Evolutionary conservation across 2,797 vertebrate genomes (phyloP), one percentile per base, ranked within the genome.

Genomic region (Ceryle rudis): DNA sequence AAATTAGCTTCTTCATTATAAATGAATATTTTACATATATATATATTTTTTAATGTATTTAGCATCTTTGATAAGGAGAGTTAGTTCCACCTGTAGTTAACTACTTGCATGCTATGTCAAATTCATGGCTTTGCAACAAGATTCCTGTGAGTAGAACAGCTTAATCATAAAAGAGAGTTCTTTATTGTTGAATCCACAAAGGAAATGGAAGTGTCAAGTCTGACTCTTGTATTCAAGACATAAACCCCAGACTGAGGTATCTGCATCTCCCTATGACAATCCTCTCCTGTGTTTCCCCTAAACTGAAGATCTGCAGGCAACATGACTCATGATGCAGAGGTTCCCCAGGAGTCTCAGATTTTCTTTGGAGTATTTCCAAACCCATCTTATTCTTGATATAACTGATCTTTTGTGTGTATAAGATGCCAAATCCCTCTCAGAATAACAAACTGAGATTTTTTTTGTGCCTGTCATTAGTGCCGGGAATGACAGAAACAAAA

Each of bases 1-100:
- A 81, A 97, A 90, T 75, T 86, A 44, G 19, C 41, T 95, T 93
- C 93, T 90, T 57, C 61, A 74, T 81, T 90, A 12, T 51, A 66
- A 93, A 14, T 41, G 71, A 81, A 60, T 2, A 26, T 44, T 85
- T 46, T 66, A 31, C 20, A 11, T 20, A 18, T 52, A 8, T 29
- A 1, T 61, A 0, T 10, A 9, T 1, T 10, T 33, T 60, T 54
- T 22, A 54, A 66, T 51, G 11, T 41, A 39, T 69, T 91, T 29
- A 86, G 19, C n/a, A 57, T 42, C 49, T 74, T 61, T 82, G 82
- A 88, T 49, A 88, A 78, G 93, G 49, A 95, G 65, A 85, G 51
- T n/a, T 8, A 66, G 54, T 42, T 65, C 61, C 5, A 4, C 67
- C 57, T 67, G 25, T 29, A 65, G 67, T 74, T 86, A 78, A 52